Evolutionary conservation across 2,113 vertebrate species (phyloP), one percentile per base, ranked within the genome.

Genomic region (Hystrix brachyura): DNA sequence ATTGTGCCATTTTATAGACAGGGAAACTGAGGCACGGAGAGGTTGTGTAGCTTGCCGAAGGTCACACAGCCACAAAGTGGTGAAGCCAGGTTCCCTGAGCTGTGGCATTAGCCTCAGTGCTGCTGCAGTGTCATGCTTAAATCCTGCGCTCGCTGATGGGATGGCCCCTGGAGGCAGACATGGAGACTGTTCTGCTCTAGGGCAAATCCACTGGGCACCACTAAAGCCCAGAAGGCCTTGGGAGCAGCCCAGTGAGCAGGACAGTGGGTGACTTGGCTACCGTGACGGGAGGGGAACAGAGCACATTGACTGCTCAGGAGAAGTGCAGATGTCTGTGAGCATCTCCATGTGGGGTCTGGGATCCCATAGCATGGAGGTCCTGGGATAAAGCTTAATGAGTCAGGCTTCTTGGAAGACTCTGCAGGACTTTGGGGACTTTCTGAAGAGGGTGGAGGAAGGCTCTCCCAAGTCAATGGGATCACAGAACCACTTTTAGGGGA

Each of bases 1-100:
- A 0, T 13, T 25, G 69, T 87, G 60, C 80, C 87, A 18, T 94
- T 96, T 94, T 78, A 90, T 27, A 89, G 78, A 53, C 27, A 11
- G 46, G 67, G 43, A 97, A 95, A 90, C 96, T 57, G 96, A 97
- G 95, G 91, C 87, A 21, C n/a, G 51, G 91, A 72, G 87, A 96
- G 48, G 74, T 43, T 67, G 57, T 17, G 7, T 62, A 34, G 34
- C 71, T 96, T 88, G 76, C 55, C 65, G 69, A 46, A 60, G 13
- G 65, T 81, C 74, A 83, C 67, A 60, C 0, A 65, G 76, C 87
- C 55, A 29, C 27, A 78, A 59, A 9, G 71, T 78, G 59, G 48
- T 19, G 10, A 67, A 57, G 10, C n/a, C 25, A 5, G 51, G 43
- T 48, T 79, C 46, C 5, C 57, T 5, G 71, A 82, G 55, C 48